phyloP scores from a whole-genome alignment of 2,797 vertebrate species.

The Mareca strepera region DNA sequence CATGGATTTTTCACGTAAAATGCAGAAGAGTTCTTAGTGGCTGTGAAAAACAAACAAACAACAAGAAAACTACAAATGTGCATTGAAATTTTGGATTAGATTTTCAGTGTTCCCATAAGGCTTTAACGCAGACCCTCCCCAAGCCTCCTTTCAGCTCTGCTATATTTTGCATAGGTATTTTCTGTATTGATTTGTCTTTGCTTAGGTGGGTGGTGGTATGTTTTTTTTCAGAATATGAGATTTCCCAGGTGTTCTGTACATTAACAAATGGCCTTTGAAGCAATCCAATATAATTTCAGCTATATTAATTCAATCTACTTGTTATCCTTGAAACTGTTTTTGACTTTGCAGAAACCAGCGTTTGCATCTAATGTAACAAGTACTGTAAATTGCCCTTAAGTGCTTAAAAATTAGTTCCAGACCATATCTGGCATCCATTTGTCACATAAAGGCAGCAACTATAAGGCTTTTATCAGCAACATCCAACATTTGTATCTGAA shows the following conservation, averaged over 20 bases:
- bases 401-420: conserved; percentile 65
- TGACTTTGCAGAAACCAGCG: conserved; percentile 7
- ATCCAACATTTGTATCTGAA: conserved; percentile 23
- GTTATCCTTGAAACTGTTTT: conserved; percentile 46
- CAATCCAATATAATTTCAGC: conserved; percentile 46
- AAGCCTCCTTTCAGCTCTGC: conserved; percentile 7
- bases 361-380: conserved; percentile 53
- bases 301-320: conserved; percentile 41
- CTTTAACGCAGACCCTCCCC: not conserved
- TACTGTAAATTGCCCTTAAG: conserved; percentile 58
- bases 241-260: conserved; percentile 44
- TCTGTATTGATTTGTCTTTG: conserved; percentile 11
- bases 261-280: conserved; percentile 54
- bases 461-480: conserved; percentile 37
- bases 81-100: not conserved
- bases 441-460: conserved; percentile 33
- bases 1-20: not conserved
- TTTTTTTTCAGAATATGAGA: conserved; percentile 25
- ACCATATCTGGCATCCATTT: conserved; percentile 47
- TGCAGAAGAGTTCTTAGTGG: not conserved
- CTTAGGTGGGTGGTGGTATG: not conserved
- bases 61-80: too few species aligned
- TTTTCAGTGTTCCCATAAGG: not conserved
- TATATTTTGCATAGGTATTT: conserved; percentile 5
- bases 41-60: not conserved